Evolutionary conservation across 2,888 invertebrate species (phyloP).

Genomic region (Cerceris rybyensis): DNA sequence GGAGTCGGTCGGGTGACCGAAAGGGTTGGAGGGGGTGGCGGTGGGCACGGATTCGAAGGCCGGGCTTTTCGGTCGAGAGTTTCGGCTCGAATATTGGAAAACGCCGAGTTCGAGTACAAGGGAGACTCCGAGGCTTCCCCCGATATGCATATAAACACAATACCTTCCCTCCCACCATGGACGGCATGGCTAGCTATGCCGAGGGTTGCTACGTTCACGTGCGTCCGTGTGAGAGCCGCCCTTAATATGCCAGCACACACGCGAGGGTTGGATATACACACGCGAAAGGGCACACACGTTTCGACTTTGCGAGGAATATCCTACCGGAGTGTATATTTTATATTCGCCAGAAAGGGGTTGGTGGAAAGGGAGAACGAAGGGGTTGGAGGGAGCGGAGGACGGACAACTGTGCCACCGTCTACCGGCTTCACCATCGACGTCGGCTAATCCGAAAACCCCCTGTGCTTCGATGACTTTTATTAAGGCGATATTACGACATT

Average conservation of each 20-base stretch:
- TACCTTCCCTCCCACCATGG: constrained; percentile 70
- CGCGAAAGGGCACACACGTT: constrained; percentile 15
- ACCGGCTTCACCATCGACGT: constrained; percentile 47
- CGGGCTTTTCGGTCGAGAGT: constrained; percentile 75
- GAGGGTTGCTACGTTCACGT: constrained; percentile 33
- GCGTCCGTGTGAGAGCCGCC: constrained; percentile 4
- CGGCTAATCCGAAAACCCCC: constrained; percentile 60
- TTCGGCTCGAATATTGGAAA: constrained; percentile 81
- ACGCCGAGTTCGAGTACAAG: constrained; percentile 77
- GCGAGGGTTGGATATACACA: constrained; percentile 14
- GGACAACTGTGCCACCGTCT: constrained; percentile 33
- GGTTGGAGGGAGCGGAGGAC: neutral
- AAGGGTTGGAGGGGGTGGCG: constrained; percentile 31
- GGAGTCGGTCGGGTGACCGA: constrained; percentile 25
- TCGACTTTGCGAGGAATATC: constrained; percentile 61
- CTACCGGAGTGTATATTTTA: constrained; percentile 67
- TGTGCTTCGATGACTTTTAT: constrained; percentile 41
- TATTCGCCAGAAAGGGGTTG: constrained; percentile 49
- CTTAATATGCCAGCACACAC: constrained; percentile 56
- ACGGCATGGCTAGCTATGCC: constrained; percentile 42
- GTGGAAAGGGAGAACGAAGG: neutral
- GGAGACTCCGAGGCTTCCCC: constrained; percentile 71
- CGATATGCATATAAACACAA: constrained; percentile 82
- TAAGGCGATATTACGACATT: constrained; percentile 43
- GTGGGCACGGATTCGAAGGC: constrained; percentile 65